Conservation (phyloP, 1,140 invertebrate genomes). For the Drosophila asahinai region DNA sequence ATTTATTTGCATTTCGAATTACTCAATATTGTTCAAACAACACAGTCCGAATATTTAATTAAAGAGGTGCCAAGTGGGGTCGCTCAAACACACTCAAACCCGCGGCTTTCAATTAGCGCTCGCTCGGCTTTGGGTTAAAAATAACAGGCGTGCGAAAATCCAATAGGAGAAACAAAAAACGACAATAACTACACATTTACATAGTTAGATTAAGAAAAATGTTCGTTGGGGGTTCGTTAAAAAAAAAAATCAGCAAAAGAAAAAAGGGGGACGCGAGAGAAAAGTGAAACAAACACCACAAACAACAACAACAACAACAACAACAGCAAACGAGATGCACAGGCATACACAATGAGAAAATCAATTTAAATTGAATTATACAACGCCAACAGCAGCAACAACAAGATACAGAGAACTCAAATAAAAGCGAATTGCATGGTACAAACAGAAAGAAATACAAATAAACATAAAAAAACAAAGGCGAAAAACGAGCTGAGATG, state of each 20-base stretch:
- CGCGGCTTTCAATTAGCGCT: slow-evolving; percentile 26
- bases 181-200: slow-evolving; percentile 12
- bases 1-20: slow-evolving; percentile 18
- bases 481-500: slow-evolving; percentile 3
- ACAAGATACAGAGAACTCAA: slow-evolving; percentile 12
- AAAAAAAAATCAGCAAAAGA: slow-evolving; percentile 29
- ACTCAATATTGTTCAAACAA: slow-evolving; percentile 15
- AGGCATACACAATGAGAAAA: slow-evolving; percentile 44
- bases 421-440: slow-evolving; percentile 56
- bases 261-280: slow-evolving; percentile 25
- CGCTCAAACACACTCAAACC: not conserved
- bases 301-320: not conserved
- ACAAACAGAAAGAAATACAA: slow-evolving; percentile 35
- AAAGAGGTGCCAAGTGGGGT: slow-evolving; percentile 8
- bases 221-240: slow-evolving; percentile 29
- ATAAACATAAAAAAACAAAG: slow-evolving; percentile 25
- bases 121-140: slow-evolving; percentile 11
- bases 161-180: slow-evolving; percentile 9
- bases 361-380: slow-evolving; percentile 81
- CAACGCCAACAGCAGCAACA: slow-evolving; percentile 54
- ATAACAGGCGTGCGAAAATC: slow-evolving; percentile 37
- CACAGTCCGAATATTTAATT: slow-evolving; percentile 9
- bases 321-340: slow-evolving; percentile 19
- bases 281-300: slow-evolving; percentile 41
- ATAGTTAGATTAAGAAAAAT: slow-evolving; percentile 31